Conservation (phyloP, 2,797 vertebrate species). For the Anomalospiza imberbis region DNA sequence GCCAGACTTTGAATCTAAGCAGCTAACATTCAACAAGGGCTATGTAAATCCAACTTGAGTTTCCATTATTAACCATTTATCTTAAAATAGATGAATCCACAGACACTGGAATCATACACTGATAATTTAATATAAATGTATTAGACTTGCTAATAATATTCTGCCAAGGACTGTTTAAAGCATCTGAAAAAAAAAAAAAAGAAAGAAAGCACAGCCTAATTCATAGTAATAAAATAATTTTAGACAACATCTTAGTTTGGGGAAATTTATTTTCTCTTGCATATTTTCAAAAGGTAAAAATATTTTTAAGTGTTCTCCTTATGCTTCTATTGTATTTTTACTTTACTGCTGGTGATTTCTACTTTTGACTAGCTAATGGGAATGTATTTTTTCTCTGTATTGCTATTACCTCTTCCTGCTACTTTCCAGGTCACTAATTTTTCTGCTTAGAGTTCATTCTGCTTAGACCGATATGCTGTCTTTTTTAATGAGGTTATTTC, state of each 20-base stretch:
- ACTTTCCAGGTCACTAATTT: conserved; percentile 99
- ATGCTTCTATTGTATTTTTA: conserved; percentile 61
- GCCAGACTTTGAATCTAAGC: not conserved
- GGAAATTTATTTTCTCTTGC: conserved; percentile 4
- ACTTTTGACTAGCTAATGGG: conserved; percentile 78
- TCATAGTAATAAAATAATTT: not conserved
- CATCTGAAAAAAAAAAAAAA: not conserved
- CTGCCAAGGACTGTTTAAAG: not conserved
- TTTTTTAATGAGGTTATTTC: conserved; percentile 99
- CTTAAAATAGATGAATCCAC: conserved; percentile 18
- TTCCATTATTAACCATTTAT: conserved; percentile 34
- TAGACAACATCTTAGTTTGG: not conserved
- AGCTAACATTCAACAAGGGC: not conserved
- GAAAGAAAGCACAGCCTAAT: not conserved
- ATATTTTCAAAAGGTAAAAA: conserved; percentile 61
- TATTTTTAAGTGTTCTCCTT: conserved; percentile 40
- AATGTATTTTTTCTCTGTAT: conserved; percentile 79
- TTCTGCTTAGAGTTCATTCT: conserved; percentile 98
- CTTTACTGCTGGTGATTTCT: conserved; percentile 72
- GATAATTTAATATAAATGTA: conserved; percentile 12
- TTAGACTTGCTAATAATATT: not conserved
- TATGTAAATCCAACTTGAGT: not conserved
- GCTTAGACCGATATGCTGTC: conserved; percentile 93
- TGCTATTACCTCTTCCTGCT: conserved; percentile 91
- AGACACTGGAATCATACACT: conserved; percentile 2